phyloP scores from a whole-genome alignment of 1,140 invertebrate genomes.

The Eufriesea mexicana region DNA sequence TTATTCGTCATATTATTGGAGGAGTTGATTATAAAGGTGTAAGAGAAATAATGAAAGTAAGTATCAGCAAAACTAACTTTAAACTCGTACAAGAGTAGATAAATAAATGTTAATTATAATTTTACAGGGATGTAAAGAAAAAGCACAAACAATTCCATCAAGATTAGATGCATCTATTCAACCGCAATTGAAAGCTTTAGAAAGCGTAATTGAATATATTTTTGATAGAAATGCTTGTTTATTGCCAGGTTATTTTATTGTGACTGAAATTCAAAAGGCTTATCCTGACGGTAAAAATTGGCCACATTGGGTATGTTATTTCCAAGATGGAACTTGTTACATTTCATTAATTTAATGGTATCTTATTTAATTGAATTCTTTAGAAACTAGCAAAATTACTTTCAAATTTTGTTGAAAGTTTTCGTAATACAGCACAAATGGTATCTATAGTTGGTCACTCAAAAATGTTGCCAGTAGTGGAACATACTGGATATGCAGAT shows the following conservation, averaged over 20 bases:
- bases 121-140: constrained; percentile 90
- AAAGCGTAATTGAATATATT: constrained; percentile 92
- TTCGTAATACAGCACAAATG: constrained; percentile 96
- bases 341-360: not conserved
- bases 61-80: constrained; percentile 22
- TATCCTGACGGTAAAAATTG: constrained; percentile 91
- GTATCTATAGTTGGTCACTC: constrained; percentile 95
- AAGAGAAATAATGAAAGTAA: constrained; percentile 94
- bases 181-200: constrained; percentile 90
- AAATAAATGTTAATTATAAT: not conserved
- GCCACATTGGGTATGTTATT: constrained; percentile 93
- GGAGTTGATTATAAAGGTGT: constrained; percentile 98
- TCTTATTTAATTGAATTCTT: constrained; percentile 39
- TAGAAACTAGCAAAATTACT: constrained; percentile 93
- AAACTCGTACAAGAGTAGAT: not conserved
- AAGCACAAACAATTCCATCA: constrained; percentile 90
- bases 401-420: constrained; percentile 95
- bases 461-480: constrained; percentile 96
- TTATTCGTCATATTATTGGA: constrained; percentile 93
- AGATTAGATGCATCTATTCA: constrained; percentile 90
- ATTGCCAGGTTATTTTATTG: constrained; percentile 96
- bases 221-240: constrained; percentile 96
- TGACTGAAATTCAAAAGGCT: constrained; percentile 95
- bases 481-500: constrained; percentile 94
- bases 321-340: not conserved